phyloP scores from a whole-genome alignment of 2,113 vertebrate genomes.

The Redunca redunca region DNA sequence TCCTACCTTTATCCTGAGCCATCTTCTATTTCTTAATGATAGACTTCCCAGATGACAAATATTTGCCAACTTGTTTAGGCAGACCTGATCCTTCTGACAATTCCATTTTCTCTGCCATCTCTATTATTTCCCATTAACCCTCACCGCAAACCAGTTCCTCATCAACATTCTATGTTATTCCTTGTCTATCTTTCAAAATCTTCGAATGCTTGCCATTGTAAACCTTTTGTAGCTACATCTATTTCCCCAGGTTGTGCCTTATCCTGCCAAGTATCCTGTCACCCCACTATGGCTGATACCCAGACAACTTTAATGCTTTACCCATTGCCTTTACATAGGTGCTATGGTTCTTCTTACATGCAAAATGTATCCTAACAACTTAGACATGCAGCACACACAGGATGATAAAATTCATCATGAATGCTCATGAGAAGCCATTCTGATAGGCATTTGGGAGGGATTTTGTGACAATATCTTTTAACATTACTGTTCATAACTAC shows the following conservation, averaged over 20 bases:
- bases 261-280: neutral
- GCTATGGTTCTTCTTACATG: neutral
- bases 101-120: neutral
- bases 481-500: neutral
- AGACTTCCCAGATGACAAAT: neutral
- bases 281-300: rapidly evolving
- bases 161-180: neutral
- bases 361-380: neutral
- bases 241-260: neutral
- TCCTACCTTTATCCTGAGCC: neutral
- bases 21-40: neutral
- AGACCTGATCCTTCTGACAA: neutral
- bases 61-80: neutral
- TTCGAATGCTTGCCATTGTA: neutral
- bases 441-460: neutral
- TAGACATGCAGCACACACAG: neutral
- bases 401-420: neutral
- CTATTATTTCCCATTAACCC: neutral
- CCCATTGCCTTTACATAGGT: neutral
- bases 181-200: neutral
- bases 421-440: neutral
- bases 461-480: neutral
- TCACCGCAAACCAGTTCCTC: neutral
- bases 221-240: neutral
- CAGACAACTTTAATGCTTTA: neutral